Evolutionary conservation across 2,797 vertebrate genomes (phyloP).

Genomic region (Heliangelus exortis): DNA sequence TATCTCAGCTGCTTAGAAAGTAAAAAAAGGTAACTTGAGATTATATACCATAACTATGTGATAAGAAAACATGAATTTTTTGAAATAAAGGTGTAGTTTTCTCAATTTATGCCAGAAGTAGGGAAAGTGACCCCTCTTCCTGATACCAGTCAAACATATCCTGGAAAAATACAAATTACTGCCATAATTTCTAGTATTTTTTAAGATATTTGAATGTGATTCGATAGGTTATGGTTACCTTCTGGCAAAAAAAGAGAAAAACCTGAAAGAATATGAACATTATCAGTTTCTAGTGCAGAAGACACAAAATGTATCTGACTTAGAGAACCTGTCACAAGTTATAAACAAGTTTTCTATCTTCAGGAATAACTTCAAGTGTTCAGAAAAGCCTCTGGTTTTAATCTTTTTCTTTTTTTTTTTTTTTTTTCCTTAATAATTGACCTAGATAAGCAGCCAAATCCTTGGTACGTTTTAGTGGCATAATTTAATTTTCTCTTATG

Average conservation of each 20-base stretch:
- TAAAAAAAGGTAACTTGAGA: not conserved
- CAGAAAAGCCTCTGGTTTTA: slow-evolving; percentile 39
- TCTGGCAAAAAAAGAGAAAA: not conserved
- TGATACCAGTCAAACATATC: not conserved
- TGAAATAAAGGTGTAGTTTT: not conserved
- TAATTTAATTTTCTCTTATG: slow-evolving; percentile 55
- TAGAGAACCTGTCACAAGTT: slow-evolving; percentile 48
- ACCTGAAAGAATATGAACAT: not conserved
- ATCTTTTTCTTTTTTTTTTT: slow-evolving; percentile 21
- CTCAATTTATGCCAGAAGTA: not conserved
- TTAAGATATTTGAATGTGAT: not conserved
- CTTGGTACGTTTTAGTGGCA: slow-evolving; percentile 15
- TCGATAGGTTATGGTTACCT: not conserved
- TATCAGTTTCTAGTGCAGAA: not conserved
- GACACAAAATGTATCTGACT: not conserved
- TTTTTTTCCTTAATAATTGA: slow-evolving; percentile 55
- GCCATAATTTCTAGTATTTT: not conserved
- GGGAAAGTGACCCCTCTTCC: not conserved
- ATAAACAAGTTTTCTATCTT: slow-evolving; percentile 35
- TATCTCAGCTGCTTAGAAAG: not conserved
- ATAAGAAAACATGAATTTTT: not conserved
- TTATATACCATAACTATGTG: accelerated
- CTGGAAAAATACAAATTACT: not conserved
- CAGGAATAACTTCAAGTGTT: not conserved
- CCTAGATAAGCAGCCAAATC: slow-evolving; percentile 43